Conservation (phyloP, 37 sponge, comb jelly and placozoan genomes). For the Ianthella basta region DNA sequence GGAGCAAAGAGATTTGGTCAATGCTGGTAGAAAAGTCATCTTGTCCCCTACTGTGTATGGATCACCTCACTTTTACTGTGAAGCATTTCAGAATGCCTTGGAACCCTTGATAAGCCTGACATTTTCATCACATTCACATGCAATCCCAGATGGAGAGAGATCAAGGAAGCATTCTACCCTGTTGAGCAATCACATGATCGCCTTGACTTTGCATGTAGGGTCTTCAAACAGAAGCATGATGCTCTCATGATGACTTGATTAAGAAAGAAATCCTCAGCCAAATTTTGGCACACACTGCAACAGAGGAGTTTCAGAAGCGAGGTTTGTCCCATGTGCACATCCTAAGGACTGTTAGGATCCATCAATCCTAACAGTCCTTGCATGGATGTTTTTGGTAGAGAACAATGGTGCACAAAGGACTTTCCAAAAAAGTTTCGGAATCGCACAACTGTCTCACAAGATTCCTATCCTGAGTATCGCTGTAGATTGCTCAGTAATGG, state of each 20-base stretch:
- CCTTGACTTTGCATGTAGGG: slow-evolving; percentile 10
- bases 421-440: too few species aligned
- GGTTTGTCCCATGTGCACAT: slow-evolving; percentile 50
- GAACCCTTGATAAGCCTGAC: not conserved
- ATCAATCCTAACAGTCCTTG: not conserved
- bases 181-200: not conserved
- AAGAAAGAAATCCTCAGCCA: not conserved
- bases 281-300: not conserved
- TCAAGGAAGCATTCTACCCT: not conserved
- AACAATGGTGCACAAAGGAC: too few species aligned
- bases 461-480: too few species aligned
- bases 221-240: slow-evolving; percentile 21
- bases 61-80: too few species aligned
- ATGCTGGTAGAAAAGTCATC: too few species aligned
- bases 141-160: slow-evolving; percentile 38
- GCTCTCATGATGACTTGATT: slow-evolving; percentile 15
- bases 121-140: slow-evolving; percentile 40
- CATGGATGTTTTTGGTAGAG: too few species aligned
- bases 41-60: too few species aligned
- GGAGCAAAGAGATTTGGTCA: too few species aligned
- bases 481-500: too few species aligned
- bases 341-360: not conserved
- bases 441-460: too few species aligned
- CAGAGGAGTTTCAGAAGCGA: slow-evolving; percentile 46
- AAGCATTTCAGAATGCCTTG: too few species aligned